Evolutionary conservation across 2,797 vertebrate species (phyloP), one percentile per base, ranked within the genome.

Genomic region (Rhodeus uyekii): DNA sequence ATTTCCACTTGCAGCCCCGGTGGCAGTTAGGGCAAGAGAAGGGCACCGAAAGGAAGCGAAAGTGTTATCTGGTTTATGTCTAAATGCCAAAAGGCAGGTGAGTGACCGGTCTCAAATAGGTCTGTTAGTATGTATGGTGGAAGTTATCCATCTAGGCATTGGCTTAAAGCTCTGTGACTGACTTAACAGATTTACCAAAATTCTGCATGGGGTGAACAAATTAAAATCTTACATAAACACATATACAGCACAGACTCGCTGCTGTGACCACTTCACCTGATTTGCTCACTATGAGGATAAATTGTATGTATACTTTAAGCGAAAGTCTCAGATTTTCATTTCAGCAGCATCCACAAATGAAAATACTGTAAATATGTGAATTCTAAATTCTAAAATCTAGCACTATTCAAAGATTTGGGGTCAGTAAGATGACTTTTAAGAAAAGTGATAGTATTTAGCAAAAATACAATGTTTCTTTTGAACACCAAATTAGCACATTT

Each of bases 11-110:
- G 39, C 29, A 34, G 71, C 48, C 61, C 88, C 84, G 88, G 38
- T 90, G 88, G 88, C 88, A 90, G 86, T 86, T 87, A 88, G 89
- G 89, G 92, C 90, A 89, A 89, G 87, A 87, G 86, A 88, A 88
- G 87, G 89, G 84, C 88, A 91, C 85, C 84, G 90, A 89, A 90
- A 73, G 74, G 86, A 86, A 88, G 85, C 89, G 90, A 92, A 93
- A 93, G 88, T 91, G 90, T 92, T 94, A 92, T 87, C 89, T 76
- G 89, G 91, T 72, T 61, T 75, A 27, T 80, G 18, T 63, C 32
- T 27, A 69, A 83, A 24, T 16, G 73, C 69, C 64, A 72, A 58
- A 67, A 63, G 81, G 65, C 58, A 77, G 69, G 46, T 65, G 27
- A 60, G 39, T 76, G 81, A 82, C 64, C 73, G 65, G 76, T 55